Evolutionary conservation across 2,888 invertebrate species (phyloP), one percentile per base, ranked within the genome.

Genomic region (Mythimna ferrago): DNA sequence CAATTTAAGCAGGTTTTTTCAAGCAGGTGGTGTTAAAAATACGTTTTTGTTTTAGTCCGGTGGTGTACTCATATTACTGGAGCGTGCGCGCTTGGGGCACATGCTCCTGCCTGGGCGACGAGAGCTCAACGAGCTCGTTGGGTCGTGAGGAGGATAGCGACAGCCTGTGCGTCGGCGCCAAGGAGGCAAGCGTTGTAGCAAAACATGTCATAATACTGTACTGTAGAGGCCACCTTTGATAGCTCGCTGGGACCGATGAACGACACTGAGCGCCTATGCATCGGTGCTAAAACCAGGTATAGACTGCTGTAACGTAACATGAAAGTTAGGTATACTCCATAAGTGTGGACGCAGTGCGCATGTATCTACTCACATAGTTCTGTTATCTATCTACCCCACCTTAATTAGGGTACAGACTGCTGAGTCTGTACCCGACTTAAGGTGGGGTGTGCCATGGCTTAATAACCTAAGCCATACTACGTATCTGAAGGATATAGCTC

Each of bases 61-160:
- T 95, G 10, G 54, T 81, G 0, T 95, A 94, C 73, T 86, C 90
- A 0, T 95, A 92, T 87, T 93, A 93, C 86, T 95, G 95, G 95
- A 87, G 86, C 32, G 83, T 86, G 6, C 91, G 95, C 0, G 82
- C 89, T 0, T 95, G 95, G 94, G 92, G 93, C 48, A 79, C 81
- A 26, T 91, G 93, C 71, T 86, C 88, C 2, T 92, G 92, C 82
- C 86, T 86, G 88, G 80, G 83, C 51, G 89, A 88, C 6, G 82
- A 86, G 38, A 10, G 44, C 0, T 16, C 56, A 0, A 44, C 58
- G 3, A 61, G 16, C 32, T 66, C 71, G 6, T 6, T 66, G 2
- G 71, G 56, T 1, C 51, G 69, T 0, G 83, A 82, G 3, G 79
- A 79, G 6, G 67, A 58, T 26, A 69, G 62, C n/a, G 82, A 86